Evolutionary conservation across 2,113 vertebrate species (phyloP), one percentile per base, ranked within the genome.

Genomic region (Patagioenas fasciata): DNA sequence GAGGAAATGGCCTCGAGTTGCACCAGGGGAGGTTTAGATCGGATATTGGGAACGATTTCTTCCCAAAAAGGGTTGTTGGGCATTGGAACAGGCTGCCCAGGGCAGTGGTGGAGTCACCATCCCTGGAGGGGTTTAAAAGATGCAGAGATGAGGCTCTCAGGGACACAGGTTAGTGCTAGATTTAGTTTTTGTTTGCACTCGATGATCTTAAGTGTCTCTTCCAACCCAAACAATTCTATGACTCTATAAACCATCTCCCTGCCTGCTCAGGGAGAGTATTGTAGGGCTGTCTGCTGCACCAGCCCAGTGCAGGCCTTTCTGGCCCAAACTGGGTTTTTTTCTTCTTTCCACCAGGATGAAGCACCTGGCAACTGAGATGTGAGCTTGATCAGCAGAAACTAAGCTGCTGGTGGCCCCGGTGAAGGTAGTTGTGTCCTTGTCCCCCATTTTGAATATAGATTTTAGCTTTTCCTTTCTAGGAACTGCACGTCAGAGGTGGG

Each of bases 351-450:
- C 4, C 47, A 17, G 54, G 18, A 24, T 7, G 34, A 38, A 24
- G 29, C 14, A 7, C 16, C 4, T 1, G 5, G 32, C 10, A 3
- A 13, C 26, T 0, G 31, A 16, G 61, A 2, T 0, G 5, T 0
- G 7, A 36, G 31, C 31, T 38, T 3, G 7, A 3, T 5, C 18
- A 9, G 50, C 70, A 20, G 50, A 19, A 36, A 26, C 28, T 18
- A n/a, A 65, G 44, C 34, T 10, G 3, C 48, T 10, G 1, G 1
- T 5, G 34, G 12, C 34, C 9, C 40, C 40, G 3, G 67, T 28
- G 31, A 10, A 34, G 34, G 65, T 3, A 4, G 13, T 0, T 4
- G 14, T 24, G 51, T 1, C 29, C 42, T 25, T 3, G 2, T 14
- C 25, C 1, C 19, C 38, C 9, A 3, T 26, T 77, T 7, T 8